phyloP scores from a whole-genome alignment of 2,797 vertebrate genomes.

The Bradypodion pumilum region DNA sequence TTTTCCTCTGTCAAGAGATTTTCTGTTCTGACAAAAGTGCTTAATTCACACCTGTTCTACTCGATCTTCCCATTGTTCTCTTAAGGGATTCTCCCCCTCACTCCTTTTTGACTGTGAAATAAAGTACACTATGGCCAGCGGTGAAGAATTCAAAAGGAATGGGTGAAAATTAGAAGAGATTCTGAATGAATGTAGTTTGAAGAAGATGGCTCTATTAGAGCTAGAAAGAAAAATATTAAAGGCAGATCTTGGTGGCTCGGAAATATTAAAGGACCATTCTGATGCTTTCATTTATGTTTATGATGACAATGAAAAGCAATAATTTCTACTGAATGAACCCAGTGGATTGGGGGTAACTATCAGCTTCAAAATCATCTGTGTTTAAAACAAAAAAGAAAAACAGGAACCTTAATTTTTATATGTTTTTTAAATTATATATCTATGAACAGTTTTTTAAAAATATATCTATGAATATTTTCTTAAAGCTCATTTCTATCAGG shows the following conservation, averaged over 20 bases:
- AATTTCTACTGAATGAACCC: not conserved
- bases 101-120: not conserved
- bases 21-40: not conserved
- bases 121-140: not conserved
- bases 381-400: not conserved
- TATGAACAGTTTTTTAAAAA: not conserved
- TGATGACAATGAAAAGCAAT: not conserved
- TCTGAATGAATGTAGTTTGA: not conserved
- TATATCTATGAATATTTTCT: not conserved
- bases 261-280: not conserved
- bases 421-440: not conserved
- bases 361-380: not conserved
- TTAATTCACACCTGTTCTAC: not conserved
- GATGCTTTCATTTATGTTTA: not conserved
- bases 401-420: too few relatives aligned
- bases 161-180: not conserved
- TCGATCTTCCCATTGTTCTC: not conserved
- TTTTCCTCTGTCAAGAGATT: not conserved
- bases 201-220: not conserved
- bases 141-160: not conserved
- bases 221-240: not conserved
- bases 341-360: not conserved
- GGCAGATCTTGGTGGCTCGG: not conserved
- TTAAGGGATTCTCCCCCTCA: not conserved
- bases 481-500: not conserved